Evolutionary conservation across 1,140 invertebrate species (phyloP).

Genomic region (Temnothorax longispinosus): DNA sequence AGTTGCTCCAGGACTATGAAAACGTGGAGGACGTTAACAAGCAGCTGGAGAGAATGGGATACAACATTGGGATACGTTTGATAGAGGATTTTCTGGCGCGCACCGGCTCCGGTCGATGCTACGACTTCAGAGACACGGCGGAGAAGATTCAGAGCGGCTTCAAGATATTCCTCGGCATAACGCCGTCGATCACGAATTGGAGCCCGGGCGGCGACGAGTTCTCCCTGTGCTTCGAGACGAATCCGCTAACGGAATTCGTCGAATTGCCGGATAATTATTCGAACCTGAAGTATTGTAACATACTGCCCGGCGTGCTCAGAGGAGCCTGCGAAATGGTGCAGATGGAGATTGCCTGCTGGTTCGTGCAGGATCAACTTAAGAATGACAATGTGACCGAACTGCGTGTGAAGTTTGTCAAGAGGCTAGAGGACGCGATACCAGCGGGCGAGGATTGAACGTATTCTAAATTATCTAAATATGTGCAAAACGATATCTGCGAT

Average conservation of each 20-base stretch:
- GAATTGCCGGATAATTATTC: slow-evolving; percentile 96
- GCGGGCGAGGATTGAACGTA: slow-evolving; percentile 96
- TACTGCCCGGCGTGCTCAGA: slow-evolving; percentile 96
- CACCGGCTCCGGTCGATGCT: slow-evolving; percentile 95
- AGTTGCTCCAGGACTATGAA: slow-evolving; percentile 98
- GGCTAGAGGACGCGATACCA: slow-evolving; percentile 98
- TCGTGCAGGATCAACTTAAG: slow-evolving; percentile 97
- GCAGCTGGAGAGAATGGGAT: slow-evolving; percentile 97
- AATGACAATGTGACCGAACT: slow-evolving; percentile 98
- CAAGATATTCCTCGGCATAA: slow-evolving; percentile 96
- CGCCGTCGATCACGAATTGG: slow-evolving; percentile 97
- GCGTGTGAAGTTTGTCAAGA: slow-evolving; percentile 97
- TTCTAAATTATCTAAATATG: not conserved
- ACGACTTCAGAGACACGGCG: slow-evolving; percentile 98
- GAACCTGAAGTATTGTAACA: slow-evolving; percentile 96
- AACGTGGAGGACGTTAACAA: slow-evolving; percentile 99
- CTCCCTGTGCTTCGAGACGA: slow-evolving; percentile 97
- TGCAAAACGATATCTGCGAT: not conserved
- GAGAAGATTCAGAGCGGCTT: slow-evolving; percentile 97
- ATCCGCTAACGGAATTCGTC: slow-evolving; percentile 99
- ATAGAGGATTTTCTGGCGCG: slow-evolving; percentile 99
- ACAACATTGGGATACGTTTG: slow-evolving; percentile 98
- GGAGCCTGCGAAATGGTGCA: slow-evolving; percentile 99
- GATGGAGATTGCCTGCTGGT: slow-evolving; percentile 92
- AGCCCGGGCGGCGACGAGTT: slow-evolving; percentile 98